These are phyloP conservation scores for Macrobrachium nipponense DNA, from an alignment of 1,140 invertebrate species.

Conservation along the genomic window DNA sequence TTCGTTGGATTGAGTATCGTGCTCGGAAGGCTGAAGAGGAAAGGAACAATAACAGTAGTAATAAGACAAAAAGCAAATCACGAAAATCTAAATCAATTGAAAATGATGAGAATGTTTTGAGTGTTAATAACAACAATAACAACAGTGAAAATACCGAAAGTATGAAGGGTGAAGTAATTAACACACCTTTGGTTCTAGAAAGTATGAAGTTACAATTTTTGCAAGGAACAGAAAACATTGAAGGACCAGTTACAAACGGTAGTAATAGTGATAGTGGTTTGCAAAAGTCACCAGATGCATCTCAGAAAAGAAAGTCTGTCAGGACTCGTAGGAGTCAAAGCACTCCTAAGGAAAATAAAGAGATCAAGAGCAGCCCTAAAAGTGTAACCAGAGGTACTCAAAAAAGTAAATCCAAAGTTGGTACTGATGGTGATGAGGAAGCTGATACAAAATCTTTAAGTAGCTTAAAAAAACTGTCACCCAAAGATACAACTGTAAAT, in stretches of 20 bases:
- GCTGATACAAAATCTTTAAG: too few relatives aligned
- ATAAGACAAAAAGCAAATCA: slow-evolving; percentile 30
- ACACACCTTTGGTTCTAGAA: slow-evolving; percentile 55
- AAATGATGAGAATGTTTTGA: slow-evolving; percentile 46
- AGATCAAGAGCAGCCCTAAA: slow-evolving; percentile 19
- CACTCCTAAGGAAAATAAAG: slow-evolving; percentile 17
- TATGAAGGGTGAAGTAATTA: slow-evolving; percentile 61
- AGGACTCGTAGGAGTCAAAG: slow-evolving; percentile 36
- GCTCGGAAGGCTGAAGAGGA: slow-evolving; percentile 42
- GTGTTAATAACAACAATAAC: slow-evolving; percentile 57
- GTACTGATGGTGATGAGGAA: too few relatives aligned
- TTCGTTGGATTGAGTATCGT: slow-evolving; percentile 63
- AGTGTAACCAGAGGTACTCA: not conserved
- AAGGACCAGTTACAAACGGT: slow-evolving; percentile 38
- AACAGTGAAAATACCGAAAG: slow-evolving; percentile 47
- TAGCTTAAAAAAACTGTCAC: not conserved
- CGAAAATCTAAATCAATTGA: slow-evolving; percentile 45
- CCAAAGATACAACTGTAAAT: not conserved
- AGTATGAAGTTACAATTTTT: slow-evolving; percentile 63
- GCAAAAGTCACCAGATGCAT: slow-evolving; percentile 9
- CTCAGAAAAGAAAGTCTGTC: slow-evolving; percentile 41
- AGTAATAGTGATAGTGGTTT: slow-evolving; percentile 7
- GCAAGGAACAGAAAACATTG: slow-evolving; percentile 58
- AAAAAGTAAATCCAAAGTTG: too few relatives aligned
- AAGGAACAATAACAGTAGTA: not conserved